These are phyloP conservation scores for Pristionchus japonicus DNA, from an alignment of 2,888 invertebrate genomes.

Conservation along the genomic window DNA sequence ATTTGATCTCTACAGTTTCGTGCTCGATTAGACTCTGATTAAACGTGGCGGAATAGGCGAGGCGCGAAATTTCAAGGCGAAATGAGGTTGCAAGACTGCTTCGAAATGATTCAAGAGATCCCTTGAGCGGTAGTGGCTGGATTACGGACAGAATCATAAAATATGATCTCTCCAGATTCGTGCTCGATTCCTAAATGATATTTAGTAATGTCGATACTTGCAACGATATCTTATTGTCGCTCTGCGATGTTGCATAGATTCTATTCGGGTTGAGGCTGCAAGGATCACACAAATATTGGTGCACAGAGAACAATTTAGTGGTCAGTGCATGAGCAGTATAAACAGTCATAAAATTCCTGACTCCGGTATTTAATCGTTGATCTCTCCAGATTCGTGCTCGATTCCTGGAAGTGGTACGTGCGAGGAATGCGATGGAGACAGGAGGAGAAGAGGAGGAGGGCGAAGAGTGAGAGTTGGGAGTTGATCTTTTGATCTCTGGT, in stretches of 20 bases:
- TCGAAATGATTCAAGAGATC: background rate
- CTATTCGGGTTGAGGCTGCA: no score
- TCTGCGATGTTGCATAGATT: no score
- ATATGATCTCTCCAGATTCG: conserved; percentile 12
- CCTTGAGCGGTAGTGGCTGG: background rate
- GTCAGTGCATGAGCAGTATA: no score
- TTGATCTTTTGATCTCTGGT: background rate
- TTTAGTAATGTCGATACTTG: no score
- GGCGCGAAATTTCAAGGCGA: background rate
- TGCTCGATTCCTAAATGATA: conserved; percentile 19
- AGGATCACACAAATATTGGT: no score
- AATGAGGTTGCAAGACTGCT: background rate
- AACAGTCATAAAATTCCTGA: no score
- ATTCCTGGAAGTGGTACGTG: background rate
- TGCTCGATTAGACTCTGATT: no score
- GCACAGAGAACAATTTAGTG: no score
- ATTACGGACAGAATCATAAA: no score
- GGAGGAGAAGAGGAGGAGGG: background rate
- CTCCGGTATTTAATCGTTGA: background rate
- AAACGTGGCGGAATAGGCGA: no score
- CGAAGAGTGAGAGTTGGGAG: background rate
- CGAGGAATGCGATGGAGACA: background rate
- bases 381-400: conserved; percentile 16
- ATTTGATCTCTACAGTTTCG: no score
- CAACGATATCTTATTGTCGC: no score